phyloP scores from a whole-genome alignment of 2,888 invertebrate genomes.

The Anagyrus pseudococci region DNA sequence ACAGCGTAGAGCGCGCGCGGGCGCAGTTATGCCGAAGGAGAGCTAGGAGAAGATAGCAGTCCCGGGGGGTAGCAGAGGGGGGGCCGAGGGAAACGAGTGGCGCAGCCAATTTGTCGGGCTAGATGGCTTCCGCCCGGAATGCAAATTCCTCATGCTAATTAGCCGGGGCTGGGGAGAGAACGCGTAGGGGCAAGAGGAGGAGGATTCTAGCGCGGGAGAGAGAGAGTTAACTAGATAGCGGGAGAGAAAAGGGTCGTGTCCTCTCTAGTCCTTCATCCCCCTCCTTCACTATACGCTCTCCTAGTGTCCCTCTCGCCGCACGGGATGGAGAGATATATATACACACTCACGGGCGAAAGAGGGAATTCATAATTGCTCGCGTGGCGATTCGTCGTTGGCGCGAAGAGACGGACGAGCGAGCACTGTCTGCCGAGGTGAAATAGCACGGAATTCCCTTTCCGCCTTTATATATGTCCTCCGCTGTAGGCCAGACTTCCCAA shows the following conservation, averaged over 20 bases:
- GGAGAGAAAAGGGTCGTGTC: slow-evolving; percentile 27
- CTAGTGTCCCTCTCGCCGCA: neutral
- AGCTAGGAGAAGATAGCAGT: too few relatives aligned
- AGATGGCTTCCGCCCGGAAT: slow-evolving; percentile 48
- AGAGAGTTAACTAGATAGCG: slow-evolving; percentile 50
- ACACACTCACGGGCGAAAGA: slow-evolving; percentile 44
- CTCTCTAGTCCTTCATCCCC: slow-evolving; percentile 28
- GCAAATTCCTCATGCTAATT: slow-evolving; percentile 56
- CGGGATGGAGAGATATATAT: neutral
- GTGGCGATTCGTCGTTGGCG: slow-evolving; percentile 43
- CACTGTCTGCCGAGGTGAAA: too few relatives aligned
- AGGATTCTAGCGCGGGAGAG: slow-evolving; percentile 39
- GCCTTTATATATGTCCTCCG: neutral
- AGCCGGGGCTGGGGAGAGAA: slow-evolving; percentile 42
- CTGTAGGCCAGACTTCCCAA: too few relatives aligned
- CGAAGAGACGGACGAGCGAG: neutral
- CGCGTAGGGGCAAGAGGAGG: slow-evolving; percentile 14
- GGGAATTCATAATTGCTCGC: slow-evolving; percentile 52
- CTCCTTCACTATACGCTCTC: slow-evolving; percentile 44
- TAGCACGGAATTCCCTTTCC: neutral
- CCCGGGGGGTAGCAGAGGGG: neutral
- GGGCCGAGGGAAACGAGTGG: neutral
- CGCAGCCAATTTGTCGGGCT: slow-evolving; percentile 44
- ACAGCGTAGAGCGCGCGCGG: too few relatives aligned
- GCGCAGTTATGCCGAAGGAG: too few relatives aligned